A percentile compares a stretch with the other conserved stretches of the same genome.
phyloP scores from a whole-genome alignment of 2,888 invertebrate genomes.

The Drosophila prostipennis region DNA sequence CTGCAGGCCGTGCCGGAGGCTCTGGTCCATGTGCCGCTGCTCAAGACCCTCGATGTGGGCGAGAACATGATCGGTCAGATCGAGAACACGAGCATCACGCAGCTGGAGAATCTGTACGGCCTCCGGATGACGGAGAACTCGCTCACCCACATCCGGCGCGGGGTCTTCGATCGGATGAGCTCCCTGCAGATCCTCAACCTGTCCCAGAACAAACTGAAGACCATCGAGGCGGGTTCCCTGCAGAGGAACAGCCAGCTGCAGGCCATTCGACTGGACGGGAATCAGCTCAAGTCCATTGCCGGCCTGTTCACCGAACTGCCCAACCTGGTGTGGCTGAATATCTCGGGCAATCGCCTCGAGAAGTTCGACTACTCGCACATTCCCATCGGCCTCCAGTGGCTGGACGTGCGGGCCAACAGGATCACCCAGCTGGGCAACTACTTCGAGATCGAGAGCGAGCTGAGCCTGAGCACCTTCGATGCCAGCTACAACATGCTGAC shows the following conservation, averaged over 20 bases:
- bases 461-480: conserved; percentile 92
- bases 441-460: conserved; percentile 89
- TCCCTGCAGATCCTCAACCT: conserved; percentile 94
- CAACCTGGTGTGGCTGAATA: conserved; percentile 94
- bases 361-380: conserved; percentile 95
- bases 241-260: conserved; percentile 91
- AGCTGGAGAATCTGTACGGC: conserved; percentile 93
- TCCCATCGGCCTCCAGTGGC: conserved; percentile 92
- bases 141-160: conserved; percentile 91
- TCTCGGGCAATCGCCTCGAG: conserved; percentile 94
- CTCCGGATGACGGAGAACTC: conserved; percentile 95
- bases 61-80: conserved; percentile 94
- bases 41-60: conserved; percentile 95
- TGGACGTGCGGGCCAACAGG: conserved; percentile 95
- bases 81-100: conserved; percentile 92
- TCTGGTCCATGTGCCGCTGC: conserved; percentile 91
- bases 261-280: conserved; percentile 94
- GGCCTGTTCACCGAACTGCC: conserved; percentile 93
- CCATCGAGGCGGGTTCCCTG: conserved; percentile 92
- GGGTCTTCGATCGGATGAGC: conserved; percentile 91
- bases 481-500: conserved; percentile 94
- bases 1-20: conserved; percentile 92
- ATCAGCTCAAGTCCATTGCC: conserved; percentile 92
- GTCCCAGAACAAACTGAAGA: conserved; percentile 92
- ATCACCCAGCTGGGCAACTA: conserved; percentile 92